Evolutionary conservation across 2,888 invertebrate genomes (phyloP), one percentile per base, ranked within the genome.

Genomic region (Liposcelis brunnea): DNA sequence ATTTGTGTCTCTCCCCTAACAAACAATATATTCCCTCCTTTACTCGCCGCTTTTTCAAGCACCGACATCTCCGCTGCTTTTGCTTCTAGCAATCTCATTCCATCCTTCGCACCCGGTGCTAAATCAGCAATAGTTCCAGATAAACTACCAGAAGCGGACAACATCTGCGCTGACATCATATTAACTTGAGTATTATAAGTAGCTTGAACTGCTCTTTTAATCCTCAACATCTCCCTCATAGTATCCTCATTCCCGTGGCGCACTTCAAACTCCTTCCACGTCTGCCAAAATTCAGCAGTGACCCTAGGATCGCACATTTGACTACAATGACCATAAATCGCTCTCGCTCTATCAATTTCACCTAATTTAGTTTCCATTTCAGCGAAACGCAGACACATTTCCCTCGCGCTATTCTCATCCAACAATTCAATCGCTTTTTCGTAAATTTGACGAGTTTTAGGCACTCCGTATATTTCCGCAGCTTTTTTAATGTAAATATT

Each of bases 201-300:
- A 3, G 97, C 97, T 66, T 95, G 94, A 1, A 98, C 89, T 58
- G 93, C 93, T 54, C 97, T 76, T 66, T 95, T 94, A 51, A 98
- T 94, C 56, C 97, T 73, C 54, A 99, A 68, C 95, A 98, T 95
- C 69, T 98, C 97, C 38, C 95, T 72, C 77, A 99, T 91, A 1
- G 98, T 99, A 59, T 99, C 98, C 63, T 98, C 97, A 66, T 98
- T 99, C 12, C 98, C 98, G 65, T 98, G 97, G 42, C 89, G 77
- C 14, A 97, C 89, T 69, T 99, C 98, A 68, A 99, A 99, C 58
- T 97, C 94, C 62, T 95, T 94, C 98, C 98, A 99, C 1, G 87
- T 86, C 59, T 90, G 86, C 97, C 98, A 98, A 64, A 98, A 99
- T 47, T 86, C 82, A 1, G 77, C 75, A 3, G 91, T 89, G 7